A percentile compares a stretch with the other conserved stretches of the same genome.
Evolutionary conservation across 1,140 invertebrate species (phyloP).

Genomic region (Drosophila saltans): DNA sequence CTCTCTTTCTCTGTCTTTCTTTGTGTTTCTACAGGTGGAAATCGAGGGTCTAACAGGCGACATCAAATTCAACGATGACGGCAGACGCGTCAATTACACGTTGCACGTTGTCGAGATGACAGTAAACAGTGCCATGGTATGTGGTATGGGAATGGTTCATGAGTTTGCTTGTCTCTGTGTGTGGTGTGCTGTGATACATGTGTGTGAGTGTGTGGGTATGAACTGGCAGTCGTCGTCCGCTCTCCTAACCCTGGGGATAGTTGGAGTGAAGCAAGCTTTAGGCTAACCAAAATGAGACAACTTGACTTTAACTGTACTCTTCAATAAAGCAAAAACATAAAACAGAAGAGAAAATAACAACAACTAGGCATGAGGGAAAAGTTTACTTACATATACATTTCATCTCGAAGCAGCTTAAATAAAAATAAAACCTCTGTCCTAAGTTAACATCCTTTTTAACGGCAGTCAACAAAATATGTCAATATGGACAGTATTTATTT

Average conservation of each 20-base stretch:
- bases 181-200: conserved; percentile 8
- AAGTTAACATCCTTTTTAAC: conserved; percentile 9
- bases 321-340: too few species aligned
- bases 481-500: conserved; percentile 10
- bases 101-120: conserved; percentile 97
- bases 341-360: too few species aligned
- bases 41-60: conserved; percentile 95
- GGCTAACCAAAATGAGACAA: conserved; percentile 10
- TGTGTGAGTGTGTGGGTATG: conserved; percentile 23
- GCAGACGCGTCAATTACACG: conserved; percentile 94
- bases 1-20: conserved; percentile 10
- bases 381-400: conserved; percentile 9
- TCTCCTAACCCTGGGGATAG: conserved; percentile 9
- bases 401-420: conserved; percentile 9
- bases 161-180: too few species aligned
- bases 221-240: conserved; percentile 1
- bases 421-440: not conserved
- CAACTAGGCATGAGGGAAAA: not conserved
- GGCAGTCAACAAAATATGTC: conserved; percentile 1
- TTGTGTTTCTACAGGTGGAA: conserved; percentile 88
- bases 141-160: conserved; percentile 8
- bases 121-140: conserved; percentile 81
- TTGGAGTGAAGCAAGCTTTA: conserved; percentile 19
- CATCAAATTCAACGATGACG: conserved; percentile 94
- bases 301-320: conserved; percentile 11